Conservation (phyloP, 2,888 invertebrate species). For the Norana najaformis region DNA sequence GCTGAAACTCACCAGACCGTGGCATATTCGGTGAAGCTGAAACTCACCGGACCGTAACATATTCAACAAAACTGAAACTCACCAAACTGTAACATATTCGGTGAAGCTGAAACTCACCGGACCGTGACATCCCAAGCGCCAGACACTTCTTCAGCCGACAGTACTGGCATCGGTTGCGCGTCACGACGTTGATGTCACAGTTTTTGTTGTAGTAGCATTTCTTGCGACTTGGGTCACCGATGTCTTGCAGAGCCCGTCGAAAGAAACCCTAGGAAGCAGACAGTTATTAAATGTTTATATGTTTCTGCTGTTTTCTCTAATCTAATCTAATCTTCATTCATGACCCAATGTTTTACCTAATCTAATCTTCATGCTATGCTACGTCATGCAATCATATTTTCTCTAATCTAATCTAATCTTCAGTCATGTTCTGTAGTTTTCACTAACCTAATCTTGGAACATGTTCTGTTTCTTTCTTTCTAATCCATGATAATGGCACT, state of each 20-base stretch:
- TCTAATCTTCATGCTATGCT: neutral
- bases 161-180: conserved; percentile 95
- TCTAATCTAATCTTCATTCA: too few species aligned
- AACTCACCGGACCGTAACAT: conserved; percentile 98
- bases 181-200: conserved; percentile 61
- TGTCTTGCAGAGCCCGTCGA: conserved; percentile 60
- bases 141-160: conserved; percentile 98
- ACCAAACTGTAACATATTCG: too few species aligned
- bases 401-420: neutral
- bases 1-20: conserved; percentile 87
- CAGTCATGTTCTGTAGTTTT: neutral
- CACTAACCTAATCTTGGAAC: neutral
- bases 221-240: conserved; percentile 61
- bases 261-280: conserved; percentile 57
- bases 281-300: too few species aligned
- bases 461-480: neutral
- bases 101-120: conserved; percentile 80
- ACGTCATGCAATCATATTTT: too few species aligned
- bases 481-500: neutral
- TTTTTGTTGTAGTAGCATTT: conserved; percentile 62
- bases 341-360: too few species aligned
- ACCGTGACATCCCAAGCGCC: conserved; percentile 97
- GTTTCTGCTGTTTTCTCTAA: too few species aligned
- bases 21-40: conserved; percentile 87
- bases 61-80: too few species aligned